phyloP scores from a whole-genome alignment of 1,140 invertebrate genomes.

The Monochamus saltuarius region DNA sequence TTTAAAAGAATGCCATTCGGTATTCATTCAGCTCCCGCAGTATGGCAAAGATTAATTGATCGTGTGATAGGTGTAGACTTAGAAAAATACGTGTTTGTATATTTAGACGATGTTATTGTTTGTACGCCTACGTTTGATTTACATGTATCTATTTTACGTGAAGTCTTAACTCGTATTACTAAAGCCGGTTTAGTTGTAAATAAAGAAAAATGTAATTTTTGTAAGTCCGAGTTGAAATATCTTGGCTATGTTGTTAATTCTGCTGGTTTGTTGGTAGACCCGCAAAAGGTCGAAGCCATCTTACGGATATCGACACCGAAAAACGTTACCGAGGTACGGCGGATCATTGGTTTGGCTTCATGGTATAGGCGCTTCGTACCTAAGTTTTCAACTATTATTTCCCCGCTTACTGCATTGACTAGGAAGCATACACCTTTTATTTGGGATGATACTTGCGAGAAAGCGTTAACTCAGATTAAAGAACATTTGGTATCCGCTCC shows the following conservation, averaged over 20 bases:
- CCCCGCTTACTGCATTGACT: slow-evolving; percentile 37
- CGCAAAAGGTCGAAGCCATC: slow-evolving; percentile 51
- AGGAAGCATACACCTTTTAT: slow-evolving; percentile 26
- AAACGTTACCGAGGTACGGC: slow-evolving; percentile 47
- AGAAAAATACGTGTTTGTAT: slow-evolving; percentile 37
- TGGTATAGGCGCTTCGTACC: slow-evolving; percentile 49
- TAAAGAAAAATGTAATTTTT: slow-evolving; percentile 47
- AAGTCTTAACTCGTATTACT: slow-evolving; percentile 35
- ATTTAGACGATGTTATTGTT: slow-evolving; percentile 42
- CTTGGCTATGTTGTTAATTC: slow-evolving; percentile 45
- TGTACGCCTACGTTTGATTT: slow-evolving; percentile 29
- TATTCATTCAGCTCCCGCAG: slow-evolving; percentile 44
- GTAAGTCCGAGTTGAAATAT: slow-evolving; percentile 36
- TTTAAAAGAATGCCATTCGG: slow-evolving; percentile 43
- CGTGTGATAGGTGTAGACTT: slow-evolving; percentile 33
- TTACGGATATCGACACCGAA: slow-evolving; percentile 33
- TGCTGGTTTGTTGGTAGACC: slow-evolving; percentile 45
- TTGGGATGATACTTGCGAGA: slow-evolving; percentile 18
- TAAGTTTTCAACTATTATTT: slow-evolving; percentile 40
- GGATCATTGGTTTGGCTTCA: slow-evolving; percentile 52
- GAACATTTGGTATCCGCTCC: slow-evolving; percentile 26
- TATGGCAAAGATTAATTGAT: slow-evolving; percentile 48
- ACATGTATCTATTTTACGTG: slow-evolving; percentile 32
- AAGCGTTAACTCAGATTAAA: slow-evolving; percentile 20
- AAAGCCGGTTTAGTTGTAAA: slow-evolving; percentile 39